phyloP scores from a whole-genome alignment of 2,113 vertebrate genomes.

The Polypterus senegalus region DNA sequence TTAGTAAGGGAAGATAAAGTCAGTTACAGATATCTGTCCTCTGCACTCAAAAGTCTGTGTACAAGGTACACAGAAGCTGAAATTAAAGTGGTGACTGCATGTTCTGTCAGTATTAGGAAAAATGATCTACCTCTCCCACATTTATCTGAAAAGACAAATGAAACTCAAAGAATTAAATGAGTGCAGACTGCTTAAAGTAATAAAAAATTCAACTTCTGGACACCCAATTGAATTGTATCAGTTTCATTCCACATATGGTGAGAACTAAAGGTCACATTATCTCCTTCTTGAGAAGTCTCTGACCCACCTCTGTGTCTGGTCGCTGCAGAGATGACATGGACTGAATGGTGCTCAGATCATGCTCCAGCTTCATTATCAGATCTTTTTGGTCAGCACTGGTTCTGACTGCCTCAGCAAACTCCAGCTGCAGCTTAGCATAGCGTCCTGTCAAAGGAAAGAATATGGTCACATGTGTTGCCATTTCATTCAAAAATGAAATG shows the following conservation, averaged over 20 bases:
- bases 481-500: not conserved
- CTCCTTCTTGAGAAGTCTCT: not conserved
- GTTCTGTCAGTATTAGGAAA: no score
- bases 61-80: no score
- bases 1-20: not conserved
- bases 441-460: constrained; percentile 48
- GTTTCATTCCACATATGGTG: no score
- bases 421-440: constrained; percentile 69
- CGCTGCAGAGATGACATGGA: constrained; percentile 55
- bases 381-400: constrained; percentile 70
- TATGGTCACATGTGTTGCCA: not conserved
- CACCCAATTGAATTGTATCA: no score
- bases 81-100: no score
- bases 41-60: no score
- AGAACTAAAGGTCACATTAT: not conserved
- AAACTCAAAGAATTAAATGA: no score
- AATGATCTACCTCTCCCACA: no score
- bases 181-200: no score
- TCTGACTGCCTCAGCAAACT: constrained; percentile 56
- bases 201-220: no score
- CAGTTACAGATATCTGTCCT: not conserved
- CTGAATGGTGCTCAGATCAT: constrained; percentile 86
- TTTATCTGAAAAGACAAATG: no score
- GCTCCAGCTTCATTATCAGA: constrained; percentile 78
- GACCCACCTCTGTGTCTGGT: constrained; percentile 68